A percentile compares a stretch with the other conserved stretches of the same genome.
phyloP scores from a whole-genome alignment of 1,140 invertebrate genomes.

The Meloidogyne chitwoodi region DNA sequence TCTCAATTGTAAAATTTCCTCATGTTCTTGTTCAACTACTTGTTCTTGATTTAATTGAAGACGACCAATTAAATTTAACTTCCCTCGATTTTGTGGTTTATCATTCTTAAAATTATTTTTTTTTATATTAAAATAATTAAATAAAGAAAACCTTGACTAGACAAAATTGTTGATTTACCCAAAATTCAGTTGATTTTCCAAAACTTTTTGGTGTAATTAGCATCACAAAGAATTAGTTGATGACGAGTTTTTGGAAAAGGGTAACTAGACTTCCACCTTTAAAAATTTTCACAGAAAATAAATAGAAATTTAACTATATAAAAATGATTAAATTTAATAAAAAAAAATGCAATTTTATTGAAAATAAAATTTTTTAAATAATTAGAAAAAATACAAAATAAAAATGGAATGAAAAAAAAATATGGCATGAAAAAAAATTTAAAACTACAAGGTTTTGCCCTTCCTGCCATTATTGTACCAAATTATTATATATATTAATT shows the following conservation, averaged over 20 bases:
- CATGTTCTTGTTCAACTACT: conserved; percentile 39
- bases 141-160: conserved; percentile 34
- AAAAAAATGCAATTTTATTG: too few relatives aligned
- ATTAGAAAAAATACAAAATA: too few relatives aligned
- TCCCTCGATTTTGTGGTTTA: conserved; percentile 41
- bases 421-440: too few relatives aligned
- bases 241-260: conserved; percentile 35
- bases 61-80: conserved; percentile 41
- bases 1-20: conserved; percentile 44
- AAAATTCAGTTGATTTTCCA: conserved; percentile 40
- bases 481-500: too few relatives aligned
- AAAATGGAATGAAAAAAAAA: too few relatives aligned
- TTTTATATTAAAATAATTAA: conserved; percentile 1
- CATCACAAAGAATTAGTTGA: conserved; percentile 43
- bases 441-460: too few relatives aligned
- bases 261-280: too few relatives aligned
- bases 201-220: conserved; percentile 34
- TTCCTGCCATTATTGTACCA: too few relatives aligned
- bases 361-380: too few relatives aligned
- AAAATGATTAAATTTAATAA: too few relatives aligned
- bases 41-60: conserved; percentile 36
- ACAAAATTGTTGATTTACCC: conserved; percentile 45
- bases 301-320: too few relatives aligned
- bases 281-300: too few relatives aligned
- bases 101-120: conserved; percentile 36